These are phyloP conservation scores for Calyptomena viridis DNA, from an alignment of 2,113 vertebrate species.

Conservation along the genomic window DNA sequence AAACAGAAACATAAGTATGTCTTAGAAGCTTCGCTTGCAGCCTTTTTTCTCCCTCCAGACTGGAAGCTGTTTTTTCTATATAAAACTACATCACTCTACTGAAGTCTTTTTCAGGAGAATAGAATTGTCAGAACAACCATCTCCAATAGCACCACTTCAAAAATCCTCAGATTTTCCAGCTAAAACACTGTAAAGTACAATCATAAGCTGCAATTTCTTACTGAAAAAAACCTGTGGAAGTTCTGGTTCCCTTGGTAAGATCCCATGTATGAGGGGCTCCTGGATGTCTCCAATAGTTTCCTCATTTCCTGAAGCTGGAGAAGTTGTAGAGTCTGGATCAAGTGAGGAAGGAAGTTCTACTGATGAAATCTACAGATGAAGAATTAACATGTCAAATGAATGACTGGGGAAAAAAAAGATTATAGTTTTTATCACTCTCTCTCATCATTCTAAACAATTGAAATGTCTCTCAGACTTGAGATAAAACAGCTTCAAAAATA, in stretches of 20 bases:
- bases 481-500: background rate
- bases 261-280: background rate
- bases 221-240: background rate
- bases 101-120: background rate
- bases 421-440: background rate
- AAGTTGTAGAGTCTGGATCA: background rate
- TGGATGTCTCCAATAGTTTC: background rate
- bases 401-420: background rate
- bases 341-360: background rate
- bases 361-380: slow-evolving; percentile 40
- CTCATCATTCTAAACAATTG: background rate
- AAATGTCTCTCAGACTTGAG: background rate
- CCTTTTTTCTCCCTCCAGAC: too few species aligned
- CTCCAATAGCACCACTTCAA: background rate
- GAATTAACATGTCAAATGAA: background rate
- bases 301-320: slow-evolving; percentile 20
- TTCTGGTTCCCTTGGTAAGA: background rate
- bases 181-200: background rate
- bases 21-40: background rate
- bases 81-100: background rate
- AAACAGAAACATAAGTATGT: background rate
- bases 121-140: background rate
- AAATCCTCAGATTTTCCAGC: background rate
- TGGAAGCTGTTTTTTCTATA: background rate
- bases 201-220: slow-evolving; percentile 6